Percentiles rank a stretch among this genome's conserved stretches.
phyloP scores from a whole-genome alignment of 2,888 invertebrate species.

The Drosophila pseudotakahashii region DNA sequence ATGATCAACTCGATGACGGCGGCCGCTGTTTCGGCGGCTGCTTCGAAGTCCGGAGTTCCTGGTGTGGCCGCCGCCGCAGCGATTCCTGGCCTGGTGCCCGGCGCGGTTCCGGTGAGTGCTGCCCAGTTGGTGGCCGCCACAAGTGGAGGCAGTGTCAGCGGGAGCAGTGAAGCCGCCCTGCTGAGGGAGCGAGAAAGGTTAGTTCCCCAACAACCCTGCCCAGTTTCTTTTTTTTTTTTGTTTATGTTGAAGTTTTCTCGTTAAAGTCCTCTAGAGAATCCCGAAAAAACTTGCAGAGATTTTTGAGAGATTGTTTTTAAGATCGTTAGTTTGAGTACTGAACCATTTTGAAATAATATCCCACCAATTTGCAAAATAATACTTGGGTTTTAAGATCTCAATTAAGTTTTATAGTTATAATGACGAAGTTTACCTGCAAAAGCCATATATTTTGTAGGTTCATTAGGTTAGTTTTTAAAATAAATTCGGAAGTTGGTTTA shows the following conservation, averaged over 20 bases:
- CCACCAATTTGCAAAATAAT: too few relatives aligned
- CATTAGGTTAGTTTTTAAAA: not conserved
- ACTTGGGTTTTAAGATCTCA: too few relatives aligned
- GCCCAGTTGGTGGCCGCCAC: constrained; percentile 12
- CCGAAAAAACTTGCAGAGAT: constrained; percentile 9
- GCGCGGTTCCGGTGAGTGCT: constrained; percentile 1
- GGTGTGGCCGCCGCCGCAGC: not conserved
- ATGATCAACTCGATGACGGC: constrained; percentile 67
- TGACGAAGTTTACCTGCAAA: too few relatives aligned
- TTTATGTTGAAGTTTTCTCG: constrained; percentile 9
- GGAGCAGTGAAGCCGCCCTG: constrained; percentile 53
- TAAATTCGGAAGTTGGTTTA: not conserved
- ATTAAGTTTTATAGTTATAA: too few relatives aligned
- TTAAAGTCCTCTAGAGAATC: not conserved
- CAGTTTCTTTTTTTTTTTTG: not conserved
- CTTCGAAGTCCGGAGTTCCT: constrained; percentile 9
- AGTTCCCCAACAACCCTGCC: constrained; percentile 22
- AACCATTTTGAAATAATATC: too few relatives aligned
- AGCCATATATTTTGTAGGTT: not conserved
- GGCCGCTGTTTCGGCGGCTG: constrained; percentile 45
- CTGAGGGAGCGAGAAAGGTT: constrained; percentile 64
- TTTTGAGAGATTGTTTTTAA: not conserved
- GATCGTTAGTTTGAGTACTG: too few relatives aligned
- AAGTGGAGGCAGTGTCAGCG: constrained; percentile 1
- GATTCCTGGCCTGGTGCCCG: constrained; percentile 6